A percentile compares a stretch with the other conserved stretches of the same genome.
Evolutionary conservation across 2,888 invertebrate species (phyloP).

Genomic region (Drosophila robusta): DNA sequence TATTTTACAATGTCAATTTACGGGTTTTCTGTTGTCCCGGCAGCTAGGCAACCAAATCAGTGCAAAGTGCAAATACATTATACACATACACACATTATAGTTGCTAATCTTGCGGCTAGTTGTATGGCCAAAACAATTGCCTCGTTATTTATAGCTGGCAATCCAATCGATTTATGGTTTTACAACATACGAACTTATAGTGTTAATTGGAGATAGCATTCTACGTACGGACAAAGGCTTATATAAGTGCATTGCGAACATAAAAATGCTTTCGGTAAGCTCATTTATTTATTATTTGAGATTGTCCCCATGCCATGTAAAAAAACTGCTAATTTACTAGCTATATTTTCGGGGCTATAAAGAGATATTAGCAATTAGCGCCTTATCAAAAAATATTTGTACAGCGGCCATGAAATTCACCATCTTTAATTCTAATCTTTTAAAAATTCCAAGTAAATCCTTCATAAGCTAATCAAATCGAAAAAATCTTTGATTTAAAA

Average conservation of each 20-base stretch:
- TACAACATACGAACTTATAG: slow-evolving; percentile 15
- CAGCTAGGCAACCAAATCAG: slow-evolving; percentile 14
- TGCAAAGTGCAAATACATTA: background rate
- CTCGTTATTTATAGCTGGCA: slow-evolving; percentile 33
- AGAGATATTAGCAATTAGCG: background rate
- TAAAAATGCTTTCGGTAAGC: background rate
- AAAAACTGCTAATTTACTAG: no score
- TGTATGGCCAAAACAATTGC: slow-evolving; percentile 32
- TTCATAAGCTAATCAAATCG: background rate
- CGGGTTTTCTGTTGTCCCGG: background rate
- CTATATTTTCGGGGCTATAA: background rate
- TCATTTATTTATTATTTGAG: background rate
- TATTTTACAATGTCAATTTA: no score
- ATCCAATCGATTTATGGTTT: slow-evolving; percentile 35
- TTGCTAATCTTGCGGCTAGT: slow-evolving; percentile 22
- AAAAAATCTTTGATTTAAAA: background rate
- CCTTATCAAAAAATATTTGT: background rate
- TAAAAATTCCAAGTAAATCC: background rate
- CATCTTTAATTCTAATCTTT: background rate
- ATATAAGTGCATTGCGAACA: slow-evolving; percentile 3
- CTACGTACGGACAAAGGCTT: background rate
- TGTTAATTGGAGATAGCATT: slow-evolving; percentile 20
- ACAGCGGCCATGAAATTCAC: background rate
- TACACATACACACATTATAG: background rate
- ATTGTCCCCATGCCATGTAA: no score